phyloP scores from a whole-genome alignment of 1,140 invertebrate genomes.

The Zaprionus ornatus region DNA sequence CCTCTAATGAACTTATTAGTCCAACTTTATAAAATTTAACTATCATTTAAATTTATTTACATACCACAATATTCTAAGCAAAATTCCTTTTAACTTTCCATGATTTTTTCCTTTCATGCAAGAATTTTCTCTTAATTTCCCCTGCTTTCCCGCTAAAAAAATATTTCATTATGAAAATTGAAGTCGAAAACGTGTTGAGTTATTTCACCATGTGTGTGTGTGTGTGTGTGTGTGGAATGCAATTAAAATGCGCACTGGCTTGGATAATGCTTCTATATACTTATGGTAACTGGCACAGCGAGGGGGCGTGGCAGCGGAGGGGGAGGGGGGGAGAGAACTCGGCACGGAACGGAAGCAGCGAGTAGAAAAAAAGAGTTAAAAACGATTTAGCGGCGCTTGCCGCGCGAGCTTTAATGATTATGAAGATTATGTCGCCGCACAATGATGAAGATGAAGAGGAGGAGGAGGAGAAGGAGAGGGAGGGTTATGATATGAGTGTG shows the following conservation, averaged over 20 bases:
- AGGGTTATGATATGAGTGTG: neutral
- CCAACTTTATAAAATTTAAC: neutral
- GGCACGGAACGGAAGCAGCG: slow-evolving; percentile 61
- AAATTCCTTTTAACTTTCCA: neutral
- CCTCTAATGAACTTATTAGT: no score
- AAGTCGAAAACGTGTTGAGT: slow-evolving; percentile 16
- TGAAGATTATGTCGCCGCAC: slow-evolving; percentile 69
- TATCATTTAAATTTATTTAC: neutral
- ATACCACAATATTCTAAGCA: no score
- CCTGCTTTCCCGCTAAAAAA: slow-evolving; percentile 18
- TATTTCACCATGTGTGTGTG: neutral
- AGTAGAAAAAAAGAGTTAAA: slow-evolving; percentile 44
- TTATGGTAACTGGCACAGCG: slow-evolving; percentile 43
- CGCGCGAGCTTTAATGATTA: slow-evolving; percentile 73
- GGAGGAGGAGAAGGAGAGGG: neutral
- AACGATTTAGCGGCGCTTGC: slow-evolving; percentile 73
- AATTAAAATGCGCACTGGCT: slow-evolving; percentile 71
- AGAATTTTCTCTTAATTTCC: neutral
- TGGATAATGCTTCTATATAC: slow-evolving; percentile 59
- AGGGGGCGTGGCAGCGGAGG: slow-evolving; percentile 1
- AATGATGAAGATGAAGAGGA: slow-evolving; percentile 14
- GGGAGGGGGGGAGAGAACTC: neutral
- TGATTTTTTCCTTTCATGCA: neutral
- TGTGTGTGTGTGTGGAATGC: slow-evolving; percentile 56
- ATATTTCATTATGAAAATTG: slow-evolving; percentile 55